Evolutionary conservation across 1,140 invertebrate genomes (phyloP), one percentile per base, ranked within the genome.

Genomic region (Hyposmocoma kahamanoa): DNA sequence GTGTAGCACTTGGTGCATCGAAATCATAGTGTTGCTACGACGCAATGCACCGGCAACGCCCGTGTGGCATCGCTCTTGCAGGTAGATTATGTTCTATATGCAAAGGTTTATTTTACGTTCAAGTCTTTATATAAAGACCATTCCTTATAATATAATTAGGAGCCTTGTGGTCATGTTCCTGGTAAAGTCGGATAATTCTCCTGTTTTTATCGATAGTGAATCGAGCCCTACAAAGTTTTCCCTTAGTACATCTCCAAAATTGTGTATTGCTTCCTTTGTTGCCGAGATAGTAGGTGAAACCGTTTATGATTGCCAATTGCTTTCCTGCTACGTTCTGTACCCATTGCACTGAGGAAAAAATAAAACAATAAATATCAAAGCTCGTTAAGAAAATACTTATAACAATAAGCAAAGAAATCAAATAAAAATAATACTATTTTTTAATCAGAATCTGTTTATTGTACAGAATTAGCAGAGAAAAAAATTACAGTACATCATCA

Each of bases 281-380:
- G 3, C 13, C 22, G 9, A 10, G 19, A 9, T 46, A 38, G n/a
- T 22, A 77, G 0, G 64, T 68, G 28, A 68, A 60, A 0, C 58
- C 59, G 15, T 45, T 34, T 3, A 63, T 47, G 8, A 77, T 60
- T 0, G 66, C 68, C 17, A 73, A 22, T 18, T 53, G 55, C 20
- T 70, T 74, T 1, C 69, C 69, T 11, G 47, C 42, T 39, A 39
- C 45, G 30, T 66, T 73, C 28, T 34, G 43, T 0, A 73, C 67
- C 13, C 26, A 45, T 42, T 42, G 49, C 61, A 69, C 13, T 0
- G 42, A 21, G 67, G 61, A 67, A 52, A 21, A 41, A 46, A 21
- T 11, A 13, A 22, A 18, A 18, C 20, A 45, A 51, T 50, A 43
- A n/a, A n/a, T n/a, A n/a, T n/a, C n/a, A n/a, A n/a, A n/a, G n/a